A percentile compares a stretch with the other conserved stretches of the same genome.
phyloP scores from a whole-genome alignment of 2,888 invertebrate genomes.

The Chorisops tibialis region DNA sequence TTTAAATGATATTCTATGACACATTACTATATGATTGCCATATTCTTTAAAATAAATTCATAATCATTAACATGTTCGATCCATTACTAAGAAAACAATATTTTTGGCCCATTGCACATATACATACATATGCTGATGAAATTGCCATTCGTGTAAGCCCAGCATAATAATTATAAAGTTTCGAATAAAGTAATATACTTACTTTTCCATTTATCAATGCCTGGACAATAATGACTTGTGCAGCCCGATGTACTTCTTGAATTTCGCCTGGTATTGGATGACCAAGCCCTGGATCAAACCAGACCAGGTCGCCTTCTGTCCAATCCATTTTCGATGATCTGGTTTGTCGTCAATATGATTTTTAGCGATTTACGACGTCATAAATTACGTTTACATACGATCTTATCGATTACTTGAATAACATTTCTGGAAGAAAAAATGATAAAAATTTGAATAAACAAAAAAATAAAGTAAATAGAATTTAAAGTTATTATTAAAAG shows the following conservation, averaged over 20 bases:
- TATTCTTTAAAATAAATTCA: too few relatives aligned
- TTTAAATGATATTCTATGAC: too few relatives aligned
- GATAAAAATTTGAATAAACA: neutral
- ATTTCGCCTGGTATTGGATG: conserved; percentile 90
- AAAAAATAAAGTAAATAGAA: too few relatives aligned
- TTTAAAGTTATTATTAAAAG: too few relatives aligned
- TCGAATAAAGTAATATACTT: conserved; percentile 38
- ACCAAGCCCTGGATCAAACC: conserved; percentile 90
- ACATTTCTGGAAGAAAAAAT: conserved; percentile 7
- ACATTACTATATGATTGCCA: too few relatives aligned
- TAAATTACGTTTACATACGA: conserved; percentile 8
- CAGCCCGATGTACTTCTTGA: conserved; percentile 83
- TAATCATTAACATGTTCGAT: too few relatives aligned
- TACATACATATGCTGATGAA: too few relatives aligned
- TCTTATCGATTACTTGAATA: neutral
- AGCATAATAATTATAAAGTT: too few relatives aligned
- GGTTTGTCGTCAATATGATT: neutral
- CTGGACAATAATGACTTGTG: conserved; percentile 85
- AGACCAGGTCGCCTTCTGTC: conserved; percentile 82
- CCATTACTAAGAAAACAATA: too few relatives aligned
- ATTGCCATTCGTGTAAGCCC: too few relatives aligned
- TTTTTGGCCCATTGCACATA: too few relatives aligned
- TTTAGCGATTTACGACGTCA: neutral
- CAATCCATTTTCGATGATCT: conserved; percentile 55
- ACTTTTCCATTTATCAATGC: conserved; percentile 86